Conservation (phyloP, 2,113 vertebrate genomes). For the Phocoena phocoena region DNA sequence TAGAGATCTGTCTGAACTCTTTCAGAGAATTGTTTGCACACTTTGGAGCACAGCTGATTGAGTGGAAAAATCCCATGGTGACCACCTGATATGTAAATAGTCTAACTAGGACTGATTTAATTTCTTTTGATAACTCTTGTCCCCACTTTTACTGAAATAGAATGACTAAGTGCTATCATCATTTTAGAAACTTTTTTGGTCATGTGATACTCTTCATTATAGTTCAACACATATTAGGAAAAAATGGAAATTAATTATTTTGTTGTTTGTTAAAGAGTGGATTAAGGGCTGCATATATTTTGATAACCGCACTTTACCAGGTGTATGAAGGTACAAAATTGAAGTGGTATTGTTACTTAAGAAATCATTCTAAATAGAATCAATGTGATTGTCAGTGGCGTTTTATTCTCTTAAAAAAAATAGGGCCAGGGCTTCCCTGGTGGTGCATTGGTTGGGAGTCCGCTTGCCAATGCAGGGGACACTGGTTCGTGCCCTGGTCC, state of each 20-base stretch:
- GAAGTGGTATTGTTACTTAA: background rate
- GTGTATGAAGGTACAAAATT: background rate
- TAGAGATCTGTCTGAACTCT: background rate
- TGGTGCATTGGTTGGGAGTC: too few relatives aligned
- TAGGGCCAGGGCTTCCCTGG: background rate
- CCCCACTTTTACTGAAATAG: background rate
- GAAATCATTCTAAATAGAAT: slow-evolving; percentile 12
- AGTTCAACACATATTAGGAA: background rate
- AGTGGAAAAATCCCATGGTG: background rate
- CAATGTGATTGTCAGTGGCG: background rate
- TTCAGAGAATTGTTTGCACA: background rate
- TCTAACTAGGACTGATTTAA: background rate
- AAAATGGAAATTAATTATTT: slow-evolving; percentile 10
- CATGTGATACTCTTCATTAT: background rate
- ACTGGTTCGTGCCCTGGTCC: too few relatives aligned
- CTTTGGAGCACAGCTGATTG: background rate
- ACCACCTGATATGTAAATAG: background rate
- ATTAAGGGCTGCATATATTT: background rate
- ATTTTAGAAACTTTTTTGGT: slow-evolving; percentile 8
- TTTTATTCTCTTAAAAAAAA: background rate
- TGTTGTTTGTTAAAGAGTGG: background rate
- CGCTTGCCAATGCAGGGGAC: too few relatives aligned
- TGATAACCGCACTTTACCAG: background rate
- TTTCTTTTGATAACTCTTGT: background rate
- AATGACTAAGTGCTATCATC: background rate